phyloP scores from a whole-genome alignment of 1,140 invertebrate species.

The Arctopsyche grandis region DNA sequence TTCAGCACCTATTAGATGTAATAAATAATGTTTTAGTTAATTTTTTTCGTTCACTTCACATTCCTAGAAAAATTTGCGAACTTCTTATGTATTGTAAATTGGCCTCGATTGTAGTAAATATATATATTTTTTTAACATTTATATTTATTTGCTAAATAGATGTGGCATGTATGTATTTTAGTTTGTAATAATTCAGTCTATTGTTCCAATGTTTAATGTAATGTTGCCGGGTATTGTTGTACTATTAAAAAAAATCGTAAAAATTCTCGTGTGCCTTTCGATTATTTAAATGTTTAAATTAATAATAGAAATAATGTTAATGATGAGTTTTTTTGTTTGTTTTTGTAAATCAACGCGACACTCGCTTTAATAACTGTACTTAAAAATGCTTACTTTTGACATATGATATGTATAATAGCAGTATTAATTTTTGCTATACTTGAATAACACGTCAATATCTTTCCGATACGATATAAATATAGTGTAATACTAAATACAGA shows the following conservation, averaged over 20 bases:
- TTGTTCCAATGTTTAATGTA: not conserved
- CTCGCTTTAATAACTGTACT: no score
- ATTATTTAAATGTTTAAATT: conserved; percentile 25
- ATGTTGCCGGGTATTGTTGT: not conserved
- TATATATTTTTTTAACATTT: not conserved
- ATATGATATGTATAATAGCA: no score
- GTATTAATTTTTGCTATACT: no score
- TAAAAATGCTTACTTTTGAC: no score
- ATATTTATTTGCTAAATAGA: conserved; percentile 4
- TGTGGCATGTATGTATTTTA: not conserved
- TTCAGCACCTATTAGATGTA: conserved; percentile 5
- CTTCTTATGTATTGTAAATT: conserved; percentile 6
- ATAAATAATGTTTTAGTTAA: not conserved
- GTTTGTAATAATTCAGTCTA: not conserved
- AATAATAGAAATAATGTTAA: not conserved
- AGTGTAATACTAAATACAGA: not conserved
- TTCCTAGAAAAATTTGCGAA: conserved; percentile 5
- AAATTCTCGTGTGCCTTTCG: conserved; percentile 27
- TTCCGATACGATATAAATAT: not conserved
- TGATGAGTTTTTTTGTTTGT: not conserved
- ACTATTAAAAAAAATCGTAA: not conserved
- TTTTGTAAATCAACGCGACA: not conserved
- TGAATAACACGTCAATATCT: no score
- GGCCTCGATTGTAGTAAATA: conserved; percentile 9
- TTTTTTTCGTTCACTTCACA: no score